Conservation (phyloP, 2,888 invertebrate genomes). For the Hemistola chrysoprasaria region DNA sequence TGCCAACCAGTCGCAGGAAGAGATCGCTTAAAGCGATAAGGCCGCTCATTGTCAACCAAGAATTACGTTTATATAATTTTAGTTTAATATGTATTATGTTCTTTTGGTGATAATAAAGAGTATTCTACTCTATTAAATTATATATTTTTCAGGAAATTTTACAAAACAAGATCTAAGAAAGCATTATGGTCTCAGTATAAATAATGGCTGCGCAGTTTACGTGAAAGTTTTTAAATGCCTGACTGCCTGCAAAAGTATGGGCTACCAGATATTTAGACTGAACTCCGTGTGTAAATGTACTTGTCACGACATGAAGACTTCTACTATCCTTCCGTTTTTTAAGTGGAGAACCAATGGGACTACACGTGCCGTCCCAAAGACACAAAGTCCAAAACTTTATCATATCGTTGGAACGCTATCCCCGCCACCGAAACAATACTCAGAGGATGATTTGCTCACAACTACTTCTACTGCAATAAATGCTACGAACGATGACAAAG, state of each 20-base stretch:
- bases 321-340: conserved; percentile 54
- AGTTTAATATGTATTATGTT: no score
- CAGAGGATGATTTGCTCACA: neutral
- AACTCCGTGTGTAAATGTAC: conserved; percentile 53
- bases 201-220: conserved; percentile 47
- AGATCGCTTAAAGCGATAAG: no score
- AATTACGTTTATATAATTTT: no score
- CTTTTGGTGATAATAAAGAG: no score
- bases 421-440: conserved; percentile 19
- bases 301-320: conserved; percentile 57
- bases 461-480: neutral
- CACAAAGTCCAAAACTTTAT: conserved; percentile 51
- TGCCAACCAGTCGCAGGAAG: no score
- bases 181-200: conserved; percentile 58
- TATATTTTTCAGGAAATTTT: no score
- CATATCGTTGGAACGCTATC: conserved; percentile 55
- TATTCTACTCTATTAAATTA: no score
- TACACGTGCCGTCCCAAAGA: conserved; percentile 41
- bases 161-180: conserved; percentile 39
- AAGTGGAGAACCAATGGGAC: conserved; percentile 62
- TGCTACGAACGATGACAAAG: neutral
- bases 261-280: conserved; percentile 55
- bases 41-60: no score
- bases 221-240: conserved; percentile 59
- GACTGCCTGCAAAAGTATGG: conserved; percentile 59